phyloP scores from a whole-genome alignment of 2,888 invertebrate species.

The Temnothorax unifasciatus region DNA sequence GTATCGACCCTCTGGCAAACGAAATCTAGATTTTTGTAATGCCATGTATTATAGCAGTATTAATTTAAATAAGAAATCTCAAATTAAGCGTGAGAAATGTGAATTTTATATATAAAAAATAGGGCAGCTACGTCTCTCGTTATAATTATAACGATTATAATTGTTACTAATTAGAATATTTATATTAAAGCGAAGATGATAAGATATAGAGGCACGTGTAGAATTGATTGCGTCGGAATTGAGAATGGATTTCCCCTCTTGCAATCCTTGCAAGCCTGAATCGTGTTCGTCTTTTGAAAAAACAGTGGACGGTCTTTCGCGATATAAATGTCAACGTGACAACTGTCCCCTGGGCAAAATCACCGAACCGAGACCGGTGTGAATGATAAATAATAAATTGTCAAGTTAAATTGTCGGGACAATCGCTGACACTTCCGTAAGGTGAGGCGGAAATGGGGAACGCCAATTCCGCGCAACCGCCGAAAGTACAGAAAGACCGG shows the following conservation, averaged over 20 bases:
- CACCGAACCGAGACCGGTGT: not conserved
- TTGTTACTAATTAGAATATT: not conserved
- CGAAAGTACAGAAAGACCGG: conserved; percentile 55
- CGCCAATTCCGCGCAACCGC: conserved; percentile 49
- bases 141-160: not conserved
- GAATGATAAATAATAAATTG: conserved; percentile 62
- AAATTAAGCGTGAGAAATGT: not conserved
- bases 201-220: not conserved
- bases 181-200: not conserved
- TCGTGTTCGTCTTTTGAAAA: conserved; percentile 51
- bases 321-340: conserved; percentile 31
- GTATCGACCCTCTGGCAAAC: not conserved
- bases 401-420: conserved; percentile 56
- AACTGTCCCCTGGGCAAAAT: conserved; percentile 32
- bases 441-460: conserved; percentile 65
- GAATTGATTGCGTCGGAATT: not conserved
- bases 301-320: conserved; percentile 25
- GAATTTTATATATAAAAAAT: not conserved
- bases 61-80: not conserved
- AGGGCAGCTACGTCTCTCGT: not conserved
- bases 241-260: not conserved
- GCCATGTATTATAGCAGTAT: not conserved
- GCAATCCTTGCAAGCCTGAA: not conserved
- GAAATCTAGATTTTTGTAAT: not conserved
- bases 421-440: not conserved